Evolutionary conservation across 2,888 invertebrate genomes (phyloP).

Genomic region (Hipparchia semele): DNA sequence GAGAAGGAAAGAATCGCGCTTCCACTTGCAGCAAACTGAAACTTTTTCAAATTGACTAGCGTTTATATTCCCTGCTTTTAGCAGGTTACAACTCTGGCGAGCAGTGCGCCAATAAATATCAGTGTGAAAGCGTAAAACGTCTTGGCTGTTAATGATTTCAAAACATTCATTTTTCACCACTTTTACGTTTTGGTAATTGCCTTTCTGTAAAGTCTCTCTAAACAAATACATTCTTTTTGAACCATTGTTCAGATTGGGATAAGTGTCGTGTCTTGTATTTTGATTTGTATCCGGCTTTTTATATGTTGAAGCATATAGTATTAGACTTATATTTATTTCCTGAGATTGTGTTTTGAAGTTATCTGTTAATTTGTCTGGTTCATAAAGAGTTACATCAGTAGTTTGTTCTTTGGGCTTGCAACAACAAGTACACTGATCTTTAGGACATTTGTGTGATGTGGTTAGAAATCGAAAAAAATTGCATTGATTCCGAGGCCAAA

Average conservation of each 20-base stretch:
- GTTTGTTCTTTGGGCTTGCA: conserved; percentile 1
- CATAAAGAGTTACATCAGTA: not conserved
- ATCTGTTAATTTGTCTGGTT: not conserved
- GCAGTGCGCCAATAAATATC: not conserved
- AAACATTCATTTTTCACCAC: not conserved
- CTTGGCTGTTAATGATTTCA: conserved; percentile 3
- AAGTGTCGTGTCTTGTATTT: not conserved
- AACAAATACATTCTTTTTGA: not conserved
- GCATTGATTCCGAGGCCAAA: conserved; percentile 7
- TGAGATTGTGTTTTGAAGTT: not conserved
- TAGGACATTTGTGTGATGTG: conserved; percentile 1
- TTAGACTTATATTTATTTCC: not conserved
- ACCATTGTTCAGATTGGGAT: not conserved
- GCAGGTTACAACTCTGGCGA: not conserved
- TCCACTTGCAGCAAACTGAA: conserved; percentile 6
- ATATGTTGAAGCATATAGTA: conserved; percentile 1
- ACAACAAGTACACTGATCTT: conserved; percentile 7
- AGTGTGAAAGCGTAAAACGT: not conserved
- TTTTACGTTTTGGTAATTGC: not conserved
- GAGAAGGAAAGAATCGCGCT: not conserved
- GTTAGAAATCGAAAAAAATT: conserved; percentile 11
- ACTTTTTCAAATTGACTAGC: not conserved
- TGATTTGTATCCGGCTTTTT: not conserved
- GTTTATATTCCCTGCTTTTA: not conserved
- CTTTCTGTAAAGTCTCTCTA: not conserved